phyloP scores from a whole-genome alignment of 2,797 vertebrate species.

The Thripadectes ignobilis region DNA sequence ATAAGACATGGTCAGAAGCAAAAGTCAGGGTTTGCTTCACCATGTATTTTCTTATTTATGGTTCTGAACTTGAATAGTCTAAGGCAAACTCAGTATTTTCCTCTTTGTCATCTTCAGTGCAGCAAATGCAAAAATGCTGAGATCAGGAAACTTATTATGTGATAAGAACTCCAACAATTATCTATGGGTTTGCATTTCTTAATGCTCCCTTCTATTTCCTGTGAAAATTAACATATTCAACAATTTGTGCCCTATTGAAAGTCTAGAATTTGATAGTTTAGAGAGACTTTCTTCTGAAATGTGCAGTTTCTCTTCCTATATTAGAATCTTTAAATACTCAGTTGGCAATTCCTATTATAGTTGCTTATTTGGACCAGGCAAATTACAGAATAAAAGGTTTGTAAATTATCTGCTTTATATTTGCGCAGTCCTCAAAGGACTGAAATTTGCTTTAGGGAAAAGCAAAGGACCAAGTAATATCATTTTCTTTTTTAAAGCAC shows the following conservation, averaged over 20 bases:
- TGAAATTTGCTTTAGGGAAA: slow-evolving; percentile 57
- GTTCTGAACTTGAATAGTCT: background rate
- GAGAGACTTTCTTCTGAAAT: background rate
- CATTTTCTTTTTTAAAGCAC: slow-evolving; percentile 36
- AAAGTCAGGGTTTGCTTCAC: background rate
- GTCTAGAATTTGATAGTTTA: slow-evolving; percentile 13
- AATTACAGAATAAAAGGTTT: slow-evolving; percentile 50
- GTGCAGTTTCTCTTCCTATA: background rate
- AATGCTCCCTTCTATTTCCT: background rate
- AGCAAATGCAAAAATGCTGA: background rate
- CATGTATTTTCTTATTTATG: background rate
- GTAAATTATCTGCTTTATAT: slow-evolving; percentile 55
- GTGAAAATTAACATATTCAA: background rate
- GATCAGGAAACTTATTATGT: background rate
- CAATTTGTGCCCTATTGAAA: background rate
- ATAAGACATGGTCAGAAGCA: background rate
- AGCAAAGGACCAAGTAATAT: slow-evolving; percentile 56
- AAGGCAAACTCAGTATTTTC: background rate
- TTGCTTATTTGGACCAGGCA: slow-evolving; percentile 54
- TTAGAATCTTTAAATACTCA: background rate
- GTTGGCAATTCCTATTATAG: background rate
- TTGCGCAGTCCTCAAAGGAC: slow-evolving; percentile 42
- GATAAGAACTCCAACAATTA: background rate
- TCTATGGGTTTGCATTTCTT: background rate
- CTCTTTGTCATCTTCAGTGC: background rate